These are phyloP conservation scores for Xylota segnis DNA, from an alignment of 2,888 invertebrate genomes.

Conservation along the genomic window DNA sequence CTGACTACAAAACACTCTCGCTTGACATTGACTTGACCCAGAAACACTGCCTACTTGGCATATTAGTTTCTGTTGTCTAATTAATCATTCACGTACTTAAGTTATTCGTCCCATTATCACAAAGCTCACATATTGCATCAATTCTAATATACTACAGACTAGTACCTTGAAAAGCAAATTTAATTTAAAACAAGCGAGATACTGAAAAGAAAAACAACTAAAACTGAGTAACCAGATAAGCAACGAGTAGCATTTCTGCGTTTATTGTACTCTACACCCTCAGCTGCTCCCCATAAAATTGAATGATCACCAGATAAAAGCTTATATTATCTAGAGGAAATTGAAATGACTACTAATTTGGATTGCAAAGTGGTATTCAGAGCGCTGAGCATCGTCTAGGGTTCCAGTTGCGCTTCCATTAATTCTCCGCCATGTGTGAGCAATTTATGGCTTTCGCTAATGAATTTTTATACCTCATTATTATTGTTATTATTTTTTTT, in stretches of 20 bases:
- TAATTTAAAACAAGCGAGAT: background rate
- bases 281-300: constrained; percentile 3
- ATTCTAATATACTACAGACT: background rate
- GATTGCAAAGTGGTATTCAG: background rate
- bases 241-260: background rate
- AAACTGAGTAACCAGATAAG: constrained; percentile 18
- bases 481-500: no score
- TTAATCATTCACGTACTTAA: constrained; percentile 14
- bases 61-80: background rate
- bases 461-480: background rate
- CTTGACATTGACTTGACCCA: constrained; percentile 16
- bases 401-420: background rate
- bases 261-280: background rate
- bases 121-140: background rate
- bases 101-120: constrained; percentile 8
- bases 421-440: background rate
- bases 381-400: background rate
- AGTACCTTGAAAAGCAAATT: constrained; percentile 3
- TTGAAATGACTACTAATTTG: constrained; percentile 15
- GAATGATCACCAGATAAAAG: constrained; percentile 4
- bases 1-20: background rate
- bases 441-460: constrained; percentile 6
- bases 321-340: constrained; percentile 12
- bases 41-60: background rate
- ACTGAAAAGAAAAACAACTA: background rate